Conservation (phyloP, 1,140 invertebrate species). For the Plectrocnemia conspersa region DNA sequence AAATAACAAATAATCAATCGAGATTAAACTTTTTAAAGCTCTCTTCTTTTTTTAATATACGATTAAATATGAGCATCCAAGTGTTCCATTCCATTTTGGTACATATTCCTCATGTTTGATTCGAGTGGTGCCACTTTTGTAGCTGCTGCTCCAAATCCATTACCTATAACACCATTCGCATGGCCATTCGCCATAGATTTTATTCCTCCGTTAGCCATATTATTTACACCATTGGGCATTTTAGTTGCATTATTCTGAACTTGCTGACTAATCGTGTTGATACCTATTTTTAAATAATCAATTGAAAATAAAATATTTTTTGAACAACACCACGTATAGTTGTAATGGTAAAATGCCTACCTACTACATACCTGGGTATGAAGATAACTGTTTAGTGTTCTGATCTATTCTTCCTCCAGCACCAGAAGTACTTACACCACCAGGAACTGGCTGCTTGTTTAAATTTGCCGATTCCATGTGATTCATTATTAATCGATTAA, state of each 20-base stretch:
- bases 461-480: constrained; percentile 55
- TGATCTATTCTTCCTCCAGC: constrained; percentile 2
- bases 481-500: constrained; percentile 62
- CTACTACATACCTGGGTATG: constrained; percentile 26
- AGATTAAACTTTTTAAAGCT: no score
- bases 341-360: constrained; percentile 8
- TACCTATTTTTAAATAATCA: constrained; percentile 17
- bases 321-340: neutral
- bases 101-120: constrained; percentile 13
- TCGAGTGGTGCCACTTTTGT: constrained; percentile 26
- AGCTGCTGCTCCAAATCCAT: constrained; percentile 24
- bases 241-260: constrained; percentile 19
- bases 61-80: constrained; percentile 32
- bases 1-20: no score
- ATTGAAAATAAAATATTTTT: neutral
- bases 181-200: constrained; percentile 24
- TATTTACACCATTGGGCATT: constrained; percentile 27
- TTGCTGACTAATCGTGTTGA: constrained; percentile 33
- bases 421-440: constrained; percentile 38
- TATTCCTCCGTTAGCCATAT: constrained; percentile 28
- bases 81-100: constrained; percentile 24
- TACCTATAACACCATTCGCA: constrained; percentile 21
- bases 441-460: constrained; percentile 35
- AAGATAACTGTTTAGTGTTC: neutral
- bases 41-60: no score